These are phyloP conservation scores for Syrista parreyssii DNA, from an alignment of 2,888 invertebrate species.

Conservation along the genomic window DNA sequence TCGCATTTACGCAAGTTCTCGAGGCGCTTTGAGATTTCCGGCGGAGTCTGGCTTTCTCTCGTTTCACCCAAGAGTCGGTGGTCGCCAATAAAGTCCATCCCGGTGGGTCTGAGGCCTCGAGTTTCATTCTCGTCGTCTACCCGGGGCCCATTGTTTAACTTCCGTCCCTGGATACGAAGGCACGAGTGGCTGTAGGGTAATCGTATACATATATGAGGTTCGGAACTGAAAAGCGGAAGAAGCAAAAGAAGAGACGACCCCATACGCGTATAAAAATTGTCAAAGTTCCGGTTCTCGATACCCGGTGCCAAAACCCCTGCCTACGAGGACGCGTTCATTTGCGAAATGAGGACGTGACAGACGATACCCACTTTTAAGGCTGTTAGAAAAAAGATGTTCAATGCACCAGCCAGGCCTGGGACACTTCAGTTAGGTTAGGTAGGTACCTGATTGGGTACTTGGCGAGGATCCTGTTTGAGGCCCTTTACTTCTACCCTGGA, in stretches of 20 bases:
- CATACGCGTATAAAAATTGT: neutral
- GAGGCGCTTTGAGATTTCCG: slow-evolving; percentile 15
- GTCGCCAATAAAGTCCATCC: neutral
- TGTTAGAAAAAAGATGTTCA: neutral
- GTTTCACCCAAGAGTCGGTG: slow-evolving; percentile 5
- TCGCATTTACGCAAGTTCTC: neutral
- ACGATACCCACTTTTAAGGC: slow-evolving; percentile 30
- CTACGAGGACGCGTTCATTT: neutral
- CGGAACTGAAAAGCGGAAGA: neutral
- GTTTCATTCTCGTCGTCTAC: slow-evolving; percentile 10
- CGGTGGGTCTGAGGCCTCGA: slow-evolving; percentile 8
- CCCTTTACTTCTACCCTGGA: neutral
- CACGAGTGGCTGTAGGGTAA: slow-evolving; percentile 25
- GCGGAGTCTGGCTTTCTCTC: neutral
- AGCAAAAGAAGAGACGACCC: neutral
- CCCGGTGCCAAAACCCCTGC: neutral
- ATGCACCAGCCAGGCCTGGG: neutral
- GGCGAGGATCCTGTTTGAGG: neutral
- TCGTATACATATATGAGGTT: neutral
- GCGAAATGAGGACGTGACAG: slow-evolving; percentile 32
- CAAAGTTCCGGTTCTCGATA: neutral
- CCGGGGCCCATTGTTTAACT: slow-evolving; percentile 31
- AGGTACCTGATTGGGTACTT: neutral
- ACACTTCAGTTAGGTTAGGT: neutral
- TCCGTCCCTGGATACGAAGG: slow-evolving; percentile 32